A percentile compares a stretch with the other conserved stretches of the same genome.
Evolutionary conservation across 2,888 invertebrate species (phyloP).

Genomic region (Xestobium rufovillosum): DNA sequence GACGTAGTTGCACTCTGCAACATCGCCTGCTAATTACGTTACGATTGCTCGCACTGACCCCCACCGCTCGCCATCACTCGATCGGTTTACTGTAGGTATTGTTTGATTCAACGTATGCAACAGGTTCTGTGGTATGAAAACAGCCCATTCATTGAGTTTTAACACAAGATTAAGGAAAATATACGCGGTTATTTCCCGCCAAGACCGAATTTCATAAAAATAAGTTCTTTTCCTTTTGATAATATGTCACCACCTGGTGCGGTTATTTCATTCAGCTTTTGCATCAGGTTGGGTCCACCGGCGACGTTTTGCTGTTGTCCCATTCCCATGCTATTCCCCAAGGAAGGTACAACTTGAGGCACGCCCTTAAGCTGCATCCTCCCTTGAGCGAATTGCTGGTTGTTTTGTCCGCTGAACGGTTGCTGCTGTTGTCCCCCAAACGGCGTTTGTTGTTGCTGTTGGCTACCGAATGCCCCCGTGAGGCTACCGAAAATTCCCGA

Average conservation of each 20-base stretch:
- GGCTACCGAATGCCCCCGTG: slow-evolving; percentile 11
- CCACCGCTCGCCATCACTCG: too few relatives aligned
- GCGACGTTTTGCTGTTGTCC: slow-evolving; percentile 41
- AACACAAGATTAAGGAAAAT: slow-evolving; percentile 8
- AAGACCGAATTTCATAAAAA: slow-evolving; percentile 90
- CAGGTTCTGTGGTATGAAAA: too few relatives aligned
- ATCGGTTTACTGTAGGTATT: too few relatives aligned
- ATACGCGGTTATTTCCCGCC: slow-evolving; percentile 51
- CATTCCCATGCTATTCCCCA: slow-evolving; percentile 21
- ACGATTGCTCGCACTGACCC: too few relatives aligned
- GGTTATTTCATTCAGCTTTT: slow-evolving; percentile 83
- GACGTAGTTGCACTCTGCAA: too few relatives aligned
- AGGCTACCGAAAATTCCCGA: slow-evolving; percentile 19
- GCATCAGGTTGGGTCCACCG: slow-evolving; percentile 70
- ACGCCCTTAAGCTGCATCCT: slow-evolving; percentile 45
- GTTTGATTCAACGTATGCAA: too few relatives aligned
- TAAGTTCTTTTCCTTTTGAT: slow-evolving; percentile 88
- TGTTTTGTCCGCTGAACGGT: slow-evolving; percentile 5
- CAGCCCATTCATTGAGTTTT: slow-evolving; percentile 23
- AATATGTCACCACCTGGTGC: slow-evolving; percentile 84
- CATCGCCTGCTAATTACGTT: too few relatives aligned
- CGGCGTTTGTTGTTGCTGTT: slow-evolving; percentile 30
- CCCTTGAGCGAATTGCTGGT: slow-evolving; percentile 18
- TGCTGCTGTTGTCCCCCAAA: slow-evolving; percentile 33
- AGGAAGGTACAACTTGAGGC: slow-evolving; percentile 45